phyloP scores from a whole-genome alignment of 2,113 vertebrate genomes.

The Amia ocellicauda region DNA sequence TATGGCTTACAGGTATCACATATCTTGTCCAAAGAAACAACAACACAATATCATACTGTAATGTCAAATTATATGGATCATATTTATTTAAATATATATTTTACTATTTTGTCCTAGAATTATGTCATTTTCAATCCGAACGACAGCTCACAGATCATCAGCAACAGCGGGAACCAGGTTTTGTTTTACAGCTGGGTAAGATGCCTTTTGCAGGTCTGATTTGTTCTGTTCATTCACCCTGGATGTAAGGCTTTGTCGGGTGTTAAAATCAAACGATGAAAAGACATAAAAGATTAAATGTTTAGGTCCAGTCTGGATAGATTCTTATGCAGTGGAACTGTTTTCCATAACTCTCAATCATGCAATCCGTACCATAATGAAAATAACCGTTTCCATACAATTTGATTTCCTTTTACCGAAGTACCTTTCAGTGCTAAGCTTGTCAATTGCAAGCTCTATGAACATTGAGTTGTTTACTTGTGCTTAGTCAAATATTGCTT shows the following conservation, averaged over 20 bases:
- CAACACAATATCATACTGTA: too few relatives aligned
- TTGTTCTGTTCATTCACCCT: neutral
- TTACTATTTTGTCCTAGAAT: slow-evolving; percentile 46
- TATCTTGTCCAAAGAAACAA: too few relatives aligned
- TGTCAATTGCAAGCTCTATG: too few relatives aligned
- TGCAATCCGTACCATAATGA: too few relatives aligned
- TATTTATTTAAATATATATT: neutral
- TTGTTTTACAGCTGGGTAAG: slow-evolving; percentile 83
- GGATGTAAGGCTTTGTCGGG: neutral
- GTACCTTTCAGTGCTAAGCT: too few relatives aligned
- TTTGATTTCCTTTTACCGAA: too few relatives aligned
- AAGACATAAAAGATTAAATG: neutral
- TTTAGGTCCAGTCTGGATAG: too few relatives aligned
- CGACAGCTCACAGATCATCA: slow-evolving; percentile 74
- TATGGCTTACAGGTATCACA: slow-evolving; percentile 81
- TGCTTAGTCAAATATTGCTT: slow-evolving; percentile 21
- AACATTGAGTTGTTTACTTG: neutral
- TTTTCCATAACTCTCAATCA: too few relatives aligned
- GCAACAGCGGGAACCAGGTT: slow-evolving; percentile 73
- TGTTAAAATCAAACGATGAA: neutral
- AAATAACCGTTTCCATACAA: too few relatives aligned
- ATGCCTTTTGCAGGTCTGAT: slow-evolving; percentile 24
- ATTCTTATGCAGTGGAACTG: too few relatives aligned
- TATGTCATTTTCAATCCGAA: slow-evolving; percentile 74
- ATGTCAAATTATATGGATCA: too few relatives aligned